A percentile compares a stretch with the other conserved stretches of the same genome.
These are phyloP conservation scores for Macrotrachela quadricornifera DNA, from an alignment of 1,140 invertebrate species.

Conservation along the genomic window DNA sequence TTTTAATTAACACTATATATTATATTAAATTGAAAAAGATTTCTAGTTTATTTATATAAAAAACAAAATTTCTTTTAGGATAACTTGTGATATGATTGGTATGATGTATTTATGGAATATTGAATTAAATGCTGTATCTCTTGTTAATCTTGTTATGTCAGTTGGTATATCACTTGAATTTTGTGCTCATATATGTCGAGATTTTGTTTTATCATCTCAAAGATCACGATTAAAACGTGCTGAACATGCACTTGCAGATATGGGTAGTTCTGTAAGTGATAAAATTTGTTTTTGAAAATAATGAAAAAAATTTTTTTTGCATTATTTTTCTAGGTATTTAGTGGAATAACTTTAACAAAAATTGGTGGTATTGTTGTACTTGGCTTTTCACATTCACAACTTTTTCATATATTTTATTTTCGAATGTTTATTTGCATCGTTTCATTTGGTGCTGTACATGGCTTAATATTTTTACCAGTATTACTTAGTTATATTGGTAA, in stretches of 20 bases:
- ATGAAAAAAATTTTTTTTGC: neutral
- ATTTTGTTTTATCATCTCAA: constrained; percentile 45
- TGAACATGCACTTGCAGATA: constrained; percentile 46
- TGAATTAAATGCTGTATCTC: constrained; percentile 66
- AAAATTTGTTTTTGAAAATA: neutral
- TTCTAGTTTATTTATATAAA: too few species aligned
- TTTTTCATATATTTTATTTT: constrained; percentile 82
- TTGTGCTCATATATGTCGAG: constrained; percentile 64
- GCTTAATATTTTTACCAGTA: constrained; percentile 68
- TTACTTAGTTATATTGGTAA: constrained; percentile 76
- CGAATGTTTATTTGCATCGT: constrained; percentile 82
- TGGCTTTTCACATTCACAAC: constrained; percentile 73
- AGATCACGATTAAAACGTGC: constrained; percentile 42
- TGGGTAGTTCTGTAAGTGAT: constrained; percentile 58
- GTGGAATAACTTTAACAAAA: constrained; percentile 80
- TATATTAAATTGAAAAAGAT: too few species aligned
- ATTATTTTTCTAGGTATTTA: constrained; percentile 43
- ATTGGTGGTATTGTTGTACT: constrained; percentile 68
- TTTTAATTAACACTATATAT: too few species aligned
- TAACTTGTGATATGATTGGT: constrained; percentile 56
- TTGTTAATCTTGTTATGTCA: constrained; percentile 81
- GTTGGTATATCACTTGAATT: constrained; percentile 85
- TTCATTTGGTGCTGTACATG: constrained; percentile 62
- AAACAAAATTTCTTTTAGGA: too few species aligned
- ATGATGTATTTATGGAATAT: constrained; percentile 77